Evolutionary conservation across 2,113 vertebrate species (phyloP), one percentile per base, ranked within the genome.

Genomic region (Aix galericulata): DNA sequence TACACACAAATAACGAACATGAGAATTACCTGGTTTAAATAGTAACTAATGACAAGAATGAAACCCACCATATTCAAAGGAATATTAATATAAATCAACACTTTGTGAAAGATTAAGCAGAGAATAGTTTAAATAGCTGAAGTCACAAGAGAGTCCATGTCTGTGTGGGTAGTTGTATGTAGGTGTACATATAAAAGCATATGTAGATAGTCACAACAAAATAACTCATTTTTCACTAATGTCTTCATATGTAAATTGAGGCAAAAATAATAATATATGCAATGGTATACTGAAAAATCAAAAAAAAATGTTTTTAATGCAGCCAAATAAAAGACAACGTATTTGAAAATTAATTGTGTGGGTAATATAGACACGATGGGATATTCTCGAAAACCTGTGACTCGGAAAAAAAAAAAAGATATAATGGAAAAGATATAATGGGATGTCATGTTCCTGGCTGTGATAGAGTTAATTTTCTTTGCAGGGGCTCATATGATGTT

Each of bases 221-320:
- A 72, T 1, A 72, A 64, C 6, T 46, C 0, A 23, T 58, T 79
- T 93, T 82, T 91, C 68, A 82, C 14, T n/a, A 21, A 68, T 34
- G 14, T 69, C 8, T 66, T 71, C 23, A 8, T 58, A 69, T 29
- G 3, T 68, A 21, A 85, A 53, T 6, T 40, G 44, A 79, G 40
- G 11, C 1, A 86, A 85, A 91, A 88, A 64, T 56, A 91, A 64
- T 64, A 93, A 84, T 9, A 85, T 18, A 76, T 58, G 38, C 17
- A 0, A 1, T 21, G 14, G 7, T n/a, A 82, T 40, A 55, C 10
- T 63, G 31, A 80, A 0, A 84, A 75, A 91, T 56, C 0, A 1
- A 80, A 62, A 7, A 56, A 56, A 82, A 62, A 36, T 16, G 16
- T 55, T 42, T 75, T 80, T 56, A 76, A 86, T 55, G n/a, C 2